Base-by-base conservation (phyloP, 2,113 vertebrate genomes). In the Thryonomys swinderianus region DNA sequence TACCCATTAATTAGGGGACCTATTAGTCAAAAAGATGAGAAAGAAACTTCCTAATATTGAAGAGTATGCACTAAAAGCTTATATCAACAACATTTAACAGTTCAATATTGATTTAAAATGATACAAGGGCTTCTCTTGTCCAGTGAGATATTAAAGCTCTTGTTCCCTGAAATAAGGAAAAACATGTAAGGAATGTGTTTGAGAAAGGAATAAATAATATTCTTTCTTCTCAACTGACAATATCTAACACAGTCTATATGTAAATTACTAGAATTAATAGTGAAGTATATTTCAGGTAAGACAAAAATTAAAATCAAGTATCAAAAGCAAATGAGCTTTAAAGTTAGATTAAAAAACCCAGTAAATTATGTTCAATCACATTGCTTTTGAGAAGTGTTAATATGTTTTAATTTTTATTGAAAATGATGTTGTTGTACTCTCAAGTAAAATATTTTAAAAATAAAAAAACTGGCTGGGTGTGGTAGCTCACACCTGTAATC, bases 371-470 rank as follows among this genome's bases (percentile, higher is more conserved):
- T 89, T 93, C 32, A 73, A 20, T 85, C n/a, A 55, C n/a, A 64
- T 89, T 85, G 37, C 32, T 80, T 48, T 45, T 7, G 25, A 94
- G 80, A 57, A 18, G 32, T 27, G 25, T 34, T 78, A 20, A 51
- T 78, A 27, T 85, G 30, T 89, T 55, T 64, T 87, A 55, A 73
- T 42, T 69, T 92, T 88, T 79, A 69, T 59, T 90, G 48, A 73
- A 67, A 85, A 76, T 1, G 66, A 76, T 86, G 40, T 20, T 57
- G 53, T 69, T 87, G 9, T 23, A 82, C 4, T 85, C 25, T 82
- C 30, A 74, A 82, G 8, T 82, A 78, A 85, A 88, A 80, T 57
- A 23, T 69, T 91, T 85, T 61, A 61, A 93, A 81, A 32, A 32
- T 61, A 25, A 17, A 34, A 91, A n/a, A n/a, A n/a, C n/a, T n/a